Conservation (phyloP, 2,888 invertebrate genomes). For the Heliconius sara region DNA sequence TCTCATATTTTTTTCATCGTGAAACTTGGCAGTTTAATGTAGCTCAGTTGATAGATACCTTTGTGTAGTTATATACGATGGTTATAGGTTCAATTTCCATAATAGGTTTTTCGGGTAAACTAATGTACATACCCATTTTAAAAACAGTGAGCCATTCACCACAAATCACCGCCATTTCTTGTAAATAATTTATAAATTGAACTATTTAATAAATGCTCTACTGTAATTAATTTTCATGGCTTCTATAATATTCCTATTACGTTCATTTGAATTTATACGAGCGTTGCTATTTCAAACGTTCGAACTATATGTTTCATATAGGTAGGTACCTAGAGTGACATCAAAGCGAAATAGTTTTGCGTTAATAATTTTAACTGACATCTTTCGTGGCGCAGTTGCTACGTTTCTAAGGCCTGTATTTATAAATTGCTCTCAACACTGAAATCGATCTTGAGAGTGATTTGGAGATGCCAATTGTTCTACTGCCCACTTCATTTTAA, state of each 20-base stretch:
- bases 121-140: too few species aligned
- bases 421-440: too few species aligned
- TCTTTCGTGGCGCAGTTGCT: background rate
- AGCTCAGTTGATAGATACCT: too few species aligned
- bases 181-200: background rate
- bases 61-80: too few species aligned
- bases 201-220: background rate
- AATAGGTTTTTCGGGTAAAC: too few species aligned
- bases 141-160: too few species aligned
- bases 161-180: too few species aligned
- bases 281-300: slow-evolving; percentile 19
- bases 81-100: too few species aligned
- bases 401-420: background rate
- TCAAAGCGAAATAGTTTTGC: slow-evolving; percentile 19
- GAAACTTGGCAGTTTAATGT: too few species aligned
- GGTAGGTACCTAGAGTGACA: slow-evolving; percentile 1
- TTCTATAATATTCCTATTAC: background rate
- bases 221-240: background rate
- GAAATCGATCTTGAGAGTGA: too few species aligned
- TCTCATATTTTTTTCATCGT: too few species aligned
- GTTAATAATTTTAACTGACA: background rate
- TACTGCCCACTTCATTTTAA: background rate
- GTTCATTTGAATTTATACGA: slow-evolving; percentile 15
- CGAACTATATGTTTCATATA: slow-evolving; percentile 12
- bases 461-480: too few species aligned